Conservation (phyloP, 2,797 vertebrate genomes). For the Rhinella marina region DNA sequence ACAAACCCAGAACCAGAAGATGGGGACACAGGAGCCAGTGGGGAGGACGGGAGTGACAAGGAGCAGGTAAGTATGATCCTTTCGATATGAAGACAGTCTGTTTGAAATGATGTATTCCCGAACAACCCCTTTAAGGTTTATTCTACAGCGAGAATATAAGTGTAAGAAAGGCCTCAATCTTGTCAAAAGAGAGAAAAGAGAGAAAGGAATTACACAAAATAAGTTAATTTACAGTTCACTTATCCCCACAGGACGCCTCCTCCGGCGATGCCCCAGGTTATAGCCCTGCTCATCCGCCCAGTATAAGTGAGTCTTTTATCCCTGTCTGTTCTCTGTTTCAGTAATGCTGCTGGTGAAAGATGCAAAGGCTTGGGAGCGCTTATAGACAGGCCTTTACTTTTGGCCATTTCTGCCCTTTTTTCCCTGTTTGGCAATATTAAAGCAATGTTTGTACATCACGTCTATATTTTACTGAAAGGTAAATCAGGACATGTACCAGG, state of each 20-base stretch:
- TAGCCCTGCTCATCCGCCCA: conserved; percentile 26
- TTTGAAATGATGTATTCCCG: too few species aligned
- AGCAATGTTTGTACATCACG: too few species aligned
- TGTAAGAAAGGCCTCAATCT: background rate
- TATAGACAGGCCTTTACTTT: background rate
- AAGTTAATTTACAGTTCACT: conserved; percentile 34
- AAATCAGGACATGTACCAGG: background rate
- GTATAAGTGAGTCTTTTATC: conserved; percentile 11
- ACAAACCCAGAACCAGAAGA: too few species aligned
- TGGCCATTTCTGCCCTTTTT: background rate
- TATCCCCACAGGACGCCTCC: conserved; percentile 8
- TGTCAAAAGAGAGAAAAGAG: background rate
- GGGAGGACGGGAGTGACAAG: too few species aligned
- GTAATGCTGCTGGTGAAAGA: conserved; percentile 22
- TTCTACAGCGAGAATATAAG: background rate
- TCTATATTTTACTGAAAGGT: background rate
- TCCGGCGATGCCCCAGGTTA: conserved; percentile 19
- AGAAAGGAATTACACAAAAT: conserved; percentile 20
- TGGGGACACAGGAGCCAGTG: too few species aligned
- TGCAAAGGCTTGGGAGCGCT: background rate
- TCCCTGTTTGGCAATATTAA: background rate
- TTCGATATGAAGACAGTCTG: too few species aligned
- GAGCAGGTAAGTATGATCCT: too few species aligned
- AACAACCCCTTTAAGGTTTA: too few species aligned
- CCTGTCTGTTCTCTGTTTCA: conserved; percentile 36